These are phyloP conservation scores for Pristionchus maxplancki DNA, from an alignment of 2,888 invertebrate genomes.

Conservation along the genomic window DNA sequence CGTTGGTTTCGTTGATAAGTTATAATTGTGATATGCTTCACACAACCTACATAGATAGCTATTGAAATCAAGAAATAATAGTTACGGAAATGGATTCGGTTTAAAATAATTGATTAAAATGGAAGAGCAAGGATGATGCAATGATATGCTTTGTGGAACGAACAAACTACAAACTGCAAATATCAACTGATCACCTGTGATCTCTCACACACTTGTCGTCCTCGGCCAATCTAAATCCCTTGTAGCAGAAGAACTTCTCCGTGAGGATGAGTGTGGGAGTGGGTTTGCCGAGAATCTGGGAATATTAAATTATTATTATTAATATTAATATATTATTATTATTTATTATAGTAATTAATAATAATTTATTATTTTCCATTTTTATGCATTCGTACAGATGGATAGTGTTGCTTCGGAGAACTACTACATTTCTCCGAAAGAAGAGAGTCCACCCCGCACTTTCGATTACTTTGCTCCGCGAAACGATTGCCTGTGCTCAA, in stretches of 20 bases:
- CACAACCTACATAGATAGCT: too few relatives aligned
- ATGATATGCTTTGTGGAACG: too few relatives aligned
- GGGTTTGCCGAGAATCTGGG: constrained; percentile 71
- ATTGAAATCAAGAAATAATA: too few relatives aligned
- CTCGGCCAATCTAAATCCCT: constrained; percentile 50
- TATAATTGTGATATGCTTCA: too few relatives aligned
- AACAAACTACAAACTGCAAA: not conserved
- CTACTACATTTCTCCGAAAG: not conserved
- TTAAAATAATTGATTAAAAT: too few relatives aligned
- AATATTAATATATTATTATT: not conserved
- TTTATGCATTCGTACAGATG: too few relatives aligned
- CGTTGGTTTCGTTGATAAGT: too few relatives aligned
- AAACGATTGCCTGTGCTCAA: not conserved
- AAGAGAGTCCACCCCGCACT: not conserved
- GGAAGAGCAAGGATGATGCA: too few relatives aligned
- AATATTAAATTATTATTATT: not conserved
- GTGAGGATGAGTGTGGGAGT: constrained; percentile 69
- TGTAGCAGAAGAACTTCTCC: constrained; percentile 76
- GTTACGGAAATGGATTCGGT: not conserved
- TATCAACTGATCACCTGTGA: constrained; percentile 19
- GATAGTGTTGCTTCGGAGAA: too few relatives aligned
- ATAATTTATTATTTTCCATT: not conserved
- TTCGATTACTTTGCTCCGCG: not conserved
- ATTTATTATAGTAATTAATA: too few relatives aligned
- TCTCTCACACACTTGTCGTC: constrained; percentile 45